These are phyloP conservation scores for Pseudolaguvia tuberculata DNA, from an alignment of 2,113 vertebrate genomes.

Conservation along the genomic window DNA sequence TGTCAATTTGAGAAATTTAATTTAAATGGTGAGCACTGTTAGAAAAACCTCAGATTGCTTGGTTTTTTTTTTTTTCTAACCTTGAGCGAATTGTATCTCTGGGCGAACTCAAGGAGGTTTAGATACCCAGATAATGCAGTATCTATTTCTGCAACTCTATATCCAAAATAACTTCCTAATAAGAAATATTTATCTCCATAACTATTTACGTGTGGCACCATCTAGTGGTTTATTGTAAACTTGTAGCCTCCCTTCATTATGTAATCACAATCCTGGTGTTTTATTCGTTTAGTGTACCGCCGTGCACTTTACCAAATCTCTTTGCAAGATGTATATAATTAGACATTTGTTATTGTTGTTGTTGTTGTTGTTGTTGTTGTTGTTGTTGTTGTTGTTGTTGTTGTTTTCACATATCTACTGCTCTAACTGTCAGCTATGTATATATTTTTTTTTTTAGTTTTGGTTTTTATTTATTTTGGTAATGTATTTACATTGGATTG, in stretches of 20 bases:
- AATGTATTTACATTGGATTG: conserved; percentile 45
- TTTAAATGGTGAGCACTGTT: not conserved
- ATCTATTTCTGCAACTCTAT: conserved; percentile 18
- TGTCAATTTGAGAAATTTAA: conserved; percentile 2
- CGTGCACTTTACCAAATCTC: conserved; percentile 42
- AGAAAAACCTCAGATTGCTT: not conserved
- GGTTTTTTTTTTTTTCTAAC: conserved; percentile 7
- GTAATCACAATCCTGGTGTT: conserved; percentile 32
- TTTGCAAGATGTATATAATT: conserved; percentile 30
- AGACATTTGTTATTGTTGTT: not conserved
- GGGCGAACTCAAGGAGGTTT: conserved; percentile 5
- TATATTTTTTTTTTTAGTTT: conserved; percentile 40
- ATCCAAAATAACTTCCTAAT: conserved; percentile 21
- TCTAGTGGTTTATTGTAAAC: conserved; percentile 9
- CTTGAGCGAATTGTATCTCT: conserved; percentile 3
- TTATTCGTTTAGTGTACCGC: conserved; percentile 30
- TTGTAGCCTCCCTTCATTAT: conserved; percentile 9
- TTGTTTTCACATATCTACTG: conserved; percentile 16
- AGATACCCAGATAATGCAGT: not conserved
- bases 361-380: no score
- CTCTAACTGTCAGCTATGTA: conserved; percentile 37
- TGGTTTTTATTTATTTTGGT: conserved; percentile 46
- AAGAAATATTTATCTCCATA: conserved; percentile 2
- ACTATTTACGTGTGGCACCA: conserved; percentile 20
- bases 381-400: no score